Percentiles rank a stretch among this genome's conserved stretches.
phyloP scores from a whole-genome alignment of 2,113 vertebrate genomes.

The Cololabis saira region DNA sequence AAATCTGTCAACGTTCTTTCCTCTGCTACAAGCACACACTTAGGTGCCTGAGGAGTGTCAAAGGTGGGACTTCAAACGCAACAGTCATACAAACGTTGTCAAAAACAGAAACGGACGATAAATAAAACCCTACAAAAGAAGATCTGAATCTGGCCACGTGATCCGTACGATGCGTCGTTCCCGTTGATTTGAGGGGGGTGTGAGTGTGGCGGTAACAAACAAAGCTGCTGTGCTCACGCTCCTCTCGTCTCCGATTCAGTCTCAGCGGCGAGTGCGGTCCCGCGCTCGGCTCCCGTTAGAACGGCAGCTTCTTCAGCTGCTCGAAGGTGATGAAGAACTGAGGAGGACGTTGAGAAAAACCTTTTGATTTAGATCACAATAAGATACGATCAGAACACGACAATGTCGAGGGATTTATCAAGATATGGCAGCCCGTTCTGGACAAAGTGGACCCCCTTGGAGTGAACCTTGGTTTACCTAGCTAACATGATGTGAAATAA shows the following conservation, averaged over 20 bases:
- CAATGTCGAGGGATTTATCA: too few species aligned
- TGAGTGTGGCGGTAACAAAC: constrained; percentile 41
- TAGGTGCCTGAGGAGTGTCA: constrained; percentile 61
- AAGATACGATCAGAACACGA: too few species aligned
- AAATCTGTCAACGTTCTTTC: neutral
- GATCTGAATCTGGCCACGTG: constrained; percentile 3
- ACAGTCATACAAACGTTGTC: neutral
- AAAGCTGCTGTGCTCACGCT: constrained; percentile 31
- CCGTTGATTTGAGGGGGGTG: constrained; percentile 25
- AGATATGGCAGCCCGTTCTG: too few species aligned
- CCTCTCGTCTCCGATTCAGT: constrained; percentile 38
- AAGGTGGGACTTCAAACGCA: constrained; percentile 6
- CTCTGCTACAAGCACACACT: constrained; percentile 3
- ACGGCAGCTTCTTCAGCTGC: constrained; percentile 93
- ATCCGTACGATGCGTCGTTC: neutral
- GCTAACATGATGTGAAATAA: too few species aligned
- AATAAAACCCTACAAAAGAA: constrained; percentile 23
- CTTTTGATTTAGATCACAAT: neutral
- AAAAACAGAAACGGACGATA: constrained; percentile 13
- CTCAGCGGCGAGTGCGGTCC: constrained; percentile 1
- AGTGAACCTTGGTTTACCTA: too few species aligned
- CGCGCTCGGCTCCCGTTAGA: constrained; percentile 75
- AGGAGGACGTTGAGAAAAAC: constrained; percentile 72
- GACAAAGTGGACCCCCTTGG: too few species aligned
- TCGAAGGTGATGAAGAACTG: constrained; percentile 99